A percentile compares a stretch with the other conserved stretches of the same genome.
phyloP scores from a whole-genome alignment of 1,140 invertebrate species.

The Orussus abietinus region DNA sequence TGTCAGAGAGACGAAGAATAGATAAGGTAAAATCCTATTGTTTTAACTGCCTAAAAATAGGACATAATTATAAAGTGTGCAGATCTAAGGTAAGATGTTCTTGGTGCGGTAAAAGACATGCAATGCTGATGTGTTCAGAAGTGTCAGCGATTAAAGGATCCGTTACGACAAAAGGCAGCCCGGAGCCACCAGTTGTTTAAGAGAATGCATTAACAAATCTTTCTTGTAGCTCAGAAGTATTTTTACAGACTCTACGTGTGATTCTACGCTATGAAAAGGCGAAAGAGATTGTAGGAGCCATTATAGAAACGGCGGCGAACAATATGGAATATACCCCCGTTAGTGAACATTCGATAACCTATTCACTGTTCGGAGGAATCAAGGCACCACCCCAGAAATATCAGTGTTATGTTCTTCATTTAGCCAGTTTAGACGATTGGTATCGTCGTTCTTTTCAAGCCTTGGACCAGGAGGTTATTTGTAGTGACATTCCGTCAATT shows the following conservation, averaged over 20 bases:
- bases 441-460: slow-evolving; percentile 19
- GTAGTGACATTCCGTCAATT: slow-evolving; percentile 8
- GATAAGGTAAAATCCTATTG: slow-evolving; percentile 15
- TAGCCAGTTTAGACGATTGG: slow-evolving; percentile 6
- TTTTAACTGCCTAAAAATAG: slow-evolving; percentile 16
- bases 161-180: neutral
- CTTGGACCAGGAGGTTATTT: slow-evolving; percentile 19
- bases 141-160: neutral
- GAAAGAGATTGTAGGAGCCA: slow-evolving; percentile 7
- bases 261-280: neutral
- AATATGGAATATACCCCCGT: slow-evolving; percentile 9
- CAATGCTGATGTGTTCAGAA: slow-evolving; percentile 16
- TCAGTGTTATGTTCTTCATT: slow-evolving; percentile 11
- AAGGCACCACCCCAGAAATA: slow-evolving; percentile 4
- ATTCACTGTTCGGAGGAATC: slow-evolving; percentile 14
- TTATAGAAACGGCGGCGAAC: slow-evolving; percentile 15
- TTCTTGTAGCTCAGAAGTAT: slow-evolving; percentile 9
- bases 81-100: slow-evolving; percentile 14
- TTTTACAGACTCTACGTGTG: slow-evolving; percentile 12
- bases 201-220: slow-evolving; percentile 5
- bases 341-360: slow-evolving; percentile 3
- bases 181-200: neutral
- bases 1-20: slow-evolving; percentile 12
- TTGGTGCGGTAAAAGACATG: slow-evolving; percentile 14
- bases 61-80: slow-evolving; percentile 13